A percentile compares a stretch with the other conserved stretches of the same genome.
phyloP scores from a whole-genome alignment of 2,113 vertebrate species.

The Antennarius striatus region DNA sequence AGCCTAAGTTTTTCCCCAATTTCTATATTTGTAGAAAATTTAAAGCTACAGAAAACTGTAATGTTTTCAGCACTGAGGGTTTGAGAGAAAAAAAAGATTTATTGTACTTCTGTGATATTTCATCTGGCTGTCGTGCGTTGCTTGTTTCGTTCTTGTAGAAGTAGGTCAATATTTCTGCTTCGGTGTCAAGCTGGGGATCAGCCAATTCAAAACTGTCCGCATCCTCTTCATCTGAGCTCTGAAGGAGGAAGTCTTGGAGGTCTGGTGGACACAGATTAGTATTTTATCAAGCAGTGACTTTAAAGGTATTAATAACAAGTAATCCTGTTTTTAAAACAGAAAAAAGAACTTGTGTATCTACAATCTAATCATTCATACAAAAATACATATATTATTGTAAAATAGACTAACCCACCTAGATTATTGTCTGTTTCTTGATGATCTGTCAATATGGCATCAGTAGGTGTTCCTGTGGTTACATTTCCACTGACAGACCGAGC shows the following conservation, averaged over 20 bases:
- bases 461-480: slow-evolving; percentile 14
- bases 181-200: slow-evolving; percentile 71
- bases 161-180: slow-evolving; percentile 69
- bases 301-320: too few species aligned
- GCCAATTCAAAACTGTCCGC: slow-evolving; percentile 32
- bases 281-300: too few species aligned
- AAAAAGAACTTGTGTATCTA: slow-evolving; percentile 39
- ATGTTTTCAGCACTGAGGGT: background rate
- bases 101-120: slow-evolving; percentile 42
- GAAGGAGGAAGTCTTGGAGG: slow-evolving; percentile 72
- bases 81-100: background rate
- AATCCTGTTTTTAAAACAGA: too few species aligned
- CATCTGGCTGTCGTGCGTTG: background rate
- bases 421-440: slow-evolving; percentile 18
- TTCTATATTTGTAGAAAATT: background rate
- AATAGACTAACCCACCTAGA: slow-evolving; percentile 33
- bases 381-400: too few species aligned
- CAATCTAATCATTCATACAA: slow-evolving; percentile 1
- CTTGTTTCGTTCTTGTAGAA: slow-evolving; percentile 54
- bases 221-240: slow-evolving; percentile 71
- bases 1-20: background rate
- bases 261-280: slow-evolving; percentile 32
- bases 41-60: background rate
- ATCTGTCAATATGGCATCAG: slow-evolving; percentile 28
- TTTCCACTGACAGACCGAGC: slow-evolving; percentile 33